Base-by-base conservation (phyloP, 2,797 vertebrate genomes). In the Thunnus albacares region DNA sequence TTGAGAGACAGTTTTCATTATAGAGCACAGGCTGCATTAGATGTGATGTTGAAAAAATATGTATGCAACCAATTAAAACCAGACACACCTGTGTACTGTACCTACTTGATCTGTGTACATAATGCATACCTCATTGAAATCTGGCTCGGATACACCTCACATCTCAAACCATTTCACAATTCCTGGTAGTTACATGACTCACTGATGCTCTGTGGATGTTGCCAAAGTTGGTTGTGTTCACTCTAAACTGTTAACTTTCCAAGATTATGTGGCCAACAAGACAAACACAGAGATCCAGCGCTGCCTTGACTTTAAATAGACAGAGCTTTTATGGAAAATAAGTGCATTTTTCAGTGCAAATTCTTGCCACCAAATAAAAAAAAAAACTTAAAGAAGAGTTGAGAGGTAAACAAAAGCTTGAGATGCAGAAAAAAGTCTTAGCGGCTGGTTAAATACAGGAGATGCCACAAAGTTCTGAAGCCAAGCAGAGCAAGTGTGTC, bases 81-180 rank as follows among this genome's bases (percentile, higher is more conserved):
- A 67, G 83, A 85, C 83, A 85, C 90, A 85, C 89, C 87, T 88
- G 79, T 85, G 80, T 69, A 71, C 52, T 62, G 83, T 47, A 77
- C 38, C 8, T 72, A 69, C 45, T 62, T 62, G 64, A 83, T 57
- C 66, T 89, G 89, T 92, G 81, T 84, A 82, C 82, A 81, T 80
- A 79, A 87, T 83, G 82, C 83, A 90, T 86, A 81, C 83, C 78
- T 83, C 65, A 0, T 30, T 51, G 59, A 73, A 77, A 84, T 82
- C 71, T 79, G 80, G 57, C 83, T 71, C 22, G 51, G 83, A 81
- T 79, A 71, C 77, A 86, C 61, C 81, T 84, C 79, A 81, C 82
- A 83, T 81, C 68, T 85, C 75, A 30, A 88, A 88, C 69, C 68
- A 52, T 91, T 92, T 92, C 86, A 89, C 90, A 89, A 87, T 90